Conservation (phyloP, 2,888 invertebrate species). For the Drosophila mimetica region DNA sequence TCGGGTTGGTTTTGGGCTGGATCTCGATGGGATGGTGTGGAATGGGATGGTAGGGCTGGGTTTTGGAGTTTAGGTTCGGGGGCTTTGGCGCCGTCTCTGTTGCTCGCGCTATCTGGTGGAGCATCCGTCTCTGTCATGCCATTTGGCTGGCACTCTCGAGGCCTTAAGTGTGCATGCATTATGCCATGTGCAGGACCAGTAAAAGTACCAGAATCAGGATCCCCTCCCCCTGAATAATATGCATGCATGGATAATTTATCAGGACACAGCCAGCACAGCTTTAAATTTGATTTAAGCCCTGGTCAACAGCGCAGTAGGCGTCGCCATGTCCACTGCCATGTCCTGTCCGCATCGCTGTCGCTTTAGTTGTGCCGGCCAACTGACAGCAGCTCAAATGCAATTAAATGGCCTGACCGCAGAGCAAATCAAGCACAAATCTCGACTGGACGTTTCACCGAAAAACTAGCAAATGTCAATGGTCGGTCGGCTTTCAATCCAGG, state of each 20-base stretch:
- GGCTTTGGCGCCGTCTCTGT: conserved; percentile 15
- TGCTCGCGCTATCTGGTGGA: conserved; percentile 39
- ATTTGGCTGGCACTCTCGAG: conserved; percentile 62
- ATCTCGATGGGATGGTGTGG: background rate
- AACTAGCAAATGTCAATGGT: background rate
- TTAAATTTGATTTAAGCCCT: conserved; percentile 49
- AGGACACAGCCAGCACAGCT: conserved; percentile 20
- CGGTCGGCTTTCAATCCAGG: too few species aligned
- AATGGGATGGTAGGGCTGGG: conserved; percentile 22
- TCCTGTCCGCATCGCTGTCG: conserved; percentile 3
- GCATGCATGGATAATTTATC: conserved; percentile 45
- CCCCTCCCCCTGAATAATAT: conserved; percentile 6
- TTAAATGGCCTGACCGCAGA: conserved; percentile 38
- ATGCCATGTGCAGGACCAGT: conserved; percentile 43
- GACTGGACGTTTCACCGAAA: background rate
- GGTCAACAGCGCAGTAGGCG: background rate
- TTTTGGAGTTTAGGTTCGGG: background rate
- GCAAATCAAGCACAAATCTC: conserved; percentile 37
- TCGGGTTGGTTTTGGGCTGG: conserved; percentile 18
- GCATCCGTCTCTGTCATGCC: conserved; percentile 64
- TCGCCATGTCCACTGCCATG: background rate
- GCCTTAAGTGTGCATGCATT: conserved; percentile 66
- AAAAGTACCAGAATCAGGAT: background rate
- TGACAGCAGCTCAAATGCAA: conserved; percentile 42
- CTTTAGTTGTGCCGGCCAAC: conserved; percentile 13